Percentiles rank a stretch among this genome's conserved stretches.
phyloP scores from a whole-genome alignment of 1,140 invertebrate species.

The Drosophila novamexicana region DNA sequence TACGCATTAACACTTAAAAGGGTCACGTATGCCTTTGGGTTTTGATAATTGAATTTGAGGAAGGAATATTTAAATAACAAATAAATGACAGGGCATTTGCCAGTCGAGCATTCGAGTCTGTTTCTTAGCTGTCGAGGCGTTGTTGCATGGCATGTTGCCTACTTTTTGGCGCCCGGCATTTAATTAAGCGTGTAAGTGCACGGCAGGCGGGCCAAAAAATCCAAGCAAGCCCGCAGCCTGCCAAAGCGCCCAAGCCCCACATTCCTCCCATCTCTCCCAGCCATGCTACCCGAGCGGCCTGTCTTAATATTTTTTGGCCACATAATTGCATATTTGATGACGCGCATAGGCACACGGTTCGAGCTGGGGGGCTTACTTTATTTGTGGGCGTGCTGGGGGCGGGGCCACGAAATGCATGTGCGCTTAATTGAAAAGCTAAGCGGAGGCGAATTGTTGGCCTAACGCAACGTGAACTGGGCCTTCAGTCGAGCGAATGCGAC shows the following conservation, averaged over 20 bases:
- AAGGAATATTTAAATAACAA: too few relatives aligned
- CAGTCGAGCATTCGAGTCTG: not conserved
- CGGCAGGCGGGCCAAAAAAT: constrained; percentile 20
- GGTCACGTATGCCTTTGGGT: too few relatives aligned
- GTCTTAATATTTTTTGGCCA: constrained; percentile 34
- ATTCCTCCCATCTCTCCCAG: not conserved
- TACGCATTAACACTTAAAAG: too few relatives aligned
- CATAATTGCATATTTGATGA: constrained; percentile 55
- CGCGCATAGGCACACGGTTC: constrained; percentile 14
- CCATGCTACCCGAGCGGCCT: not conserved
- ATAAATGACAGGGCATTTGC: not conserved
- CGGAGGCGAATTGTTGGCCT: constrained; percentile 21
- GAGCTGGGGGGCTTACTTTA: not conserved
- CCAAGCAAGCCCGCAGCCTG: constrained; percentile 27
- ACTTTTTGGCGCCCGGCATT: constrained; percentile 67
- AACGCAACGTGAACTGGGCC: constrained; percentile 4
- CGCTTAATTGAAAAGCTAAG: constrained; percentile 48
- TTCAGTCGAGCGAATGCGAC: not conserved
- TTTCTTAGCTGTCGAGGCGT: constrained; percentile 36
- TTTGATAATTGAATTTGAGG: too few relatives aligned
- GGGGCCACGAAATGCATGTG: constrained; percentile 35
- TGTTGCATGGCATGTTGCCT: constrained; percentile 67
- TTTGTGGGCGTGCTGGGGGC: not conserved
- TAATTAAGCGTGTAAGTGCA: constrained; percentile 82
- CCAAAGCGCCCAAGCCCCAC: not conserved